Conservation (phyloP, 2,797 vertebrate species). For the Odontamblyopus lacepedii region DNA sequence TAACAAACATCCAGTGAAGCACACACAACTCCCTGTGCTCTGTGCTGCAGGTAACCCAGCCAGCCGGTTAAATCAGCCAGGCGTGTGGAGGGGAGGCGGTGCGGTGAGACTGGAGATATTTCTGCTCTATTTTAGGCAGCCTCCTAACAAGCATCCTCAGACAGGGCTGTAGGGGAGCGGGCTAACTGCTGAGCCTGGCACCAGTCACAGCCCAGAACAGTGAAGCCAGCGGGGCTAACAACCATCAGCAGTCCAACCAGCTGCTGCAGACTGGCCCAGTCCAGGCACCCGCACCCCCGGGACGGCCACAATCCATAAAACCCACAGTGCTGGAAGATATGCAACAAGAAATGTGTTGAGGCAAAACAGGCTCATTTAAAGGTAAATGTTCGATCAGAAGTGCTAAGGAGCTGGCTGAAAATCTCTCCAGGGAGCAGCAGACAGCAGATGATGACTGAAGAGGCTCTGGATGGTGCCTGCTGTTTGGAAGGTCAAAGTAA, state of each 20-base stretch:
- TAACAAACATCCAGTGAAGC: constrained; percentile 24
- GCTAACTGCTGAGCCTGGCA: constrained; percentile 75
- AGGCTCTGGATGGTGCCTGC: constrained; percentile 56
- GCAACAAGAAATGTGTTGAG: constrained; percentile 69
- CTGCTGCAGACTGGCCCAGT: constrained; percentile 64
- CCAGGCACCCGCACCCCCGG: constrained; percentile 65
- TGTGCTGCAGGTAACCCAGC: constrained; percentile 59
- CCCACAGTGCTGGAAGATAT: constrained; percentile 68
- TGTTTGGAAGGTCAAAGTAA: constrained; percentile 71
- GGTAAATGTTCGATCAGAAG: constrained; percentile 72
- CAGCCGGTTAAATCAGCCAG: constrained; percentile 59
- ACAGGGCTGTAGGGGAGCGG: constrained; percentile 70
- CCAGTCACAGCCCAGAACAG: constrained; percentile 71
- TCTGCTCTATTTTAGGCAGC: constrained; percentile 79
- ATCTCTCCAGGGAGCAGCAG: constrained; percentile 51
- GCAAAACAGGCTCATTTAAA: constrained; percentile 76
- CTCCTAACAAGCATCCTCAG: constrained; percentile 81
- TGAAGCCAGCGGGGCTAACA: constrained; percentile 73
- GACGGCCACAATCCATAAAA: constrained; percentile 73
- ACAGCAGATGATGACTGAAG: constrained; percentile 54
- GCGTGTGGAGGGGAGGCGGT: constrained; percentile 52
- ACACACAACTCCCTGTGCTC: constrained; percentile 29
- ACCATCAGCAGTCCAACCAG: constrained; percentile 73
- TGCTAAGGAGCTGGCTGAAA: constrained; percentile 60
- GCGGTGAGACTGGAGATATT: constrained; percentile 71